Evolutionary conservation across 2,888 invertebrate species (phyloP), one percentile per base, ranked within the genome.

Genomic region (Byasa hedistus): DNA sequence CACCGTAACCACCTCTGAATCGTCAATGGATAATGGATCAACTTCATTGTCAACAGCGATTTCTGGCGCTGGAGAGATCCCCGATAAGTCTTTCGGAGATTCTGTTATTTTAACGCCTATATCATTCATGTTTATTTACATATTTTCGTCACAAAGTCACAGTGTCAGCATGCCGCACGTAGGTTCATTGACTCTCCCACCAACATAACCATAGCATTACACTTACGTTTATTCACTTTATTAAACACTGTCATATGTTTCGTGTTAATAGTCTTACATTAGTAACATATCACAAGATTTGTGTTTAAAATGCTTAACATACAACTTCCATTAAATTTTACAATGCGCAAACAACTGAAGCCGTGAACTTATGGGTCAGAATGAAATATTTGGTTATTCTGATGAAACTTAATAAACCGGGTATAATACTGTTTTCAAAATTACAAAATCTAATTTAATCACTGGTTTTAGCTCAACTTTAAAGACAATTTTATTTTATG

Each of bases 101-200:
- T 89, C 90, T 79, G 84, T 86, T 85, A 84, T 83, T 85, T 90
- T 90, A 76, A 87, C 83, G 78, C 83, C 87, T 86, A 86, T 86
- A 89, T 90, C 90, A 84, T 91, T 91, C 91, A 91, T 91, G 89
- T 89, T 91, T 91, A 91, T 90, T 90, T 89, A 91, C 91, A 91
- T 91, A 89, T 86, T 91, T 91, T 81, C 84, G 83, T 81, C 83
- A 80, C 82, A 81, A 75, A 84, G 80, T 82, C 86, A 86, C 87
- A 84, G 83, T 79, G 83, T 86, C 85, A 86, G 84, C 85, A 89
- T 81, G 85, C 87, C 83, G 87, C 82, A 80, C 75, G 72, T 74
- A 83, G 79, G 85, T 87, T 87, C 85, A 85, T 78, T 84, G 88
- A 87, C 87, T 85, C 76, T 74, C 76, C 80, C 80, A 83, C 79